phyloP scores from a whole-genome alignment of 2,797 vertebrate genomes.

The Myoxocephalus aenaeus region DNA sequence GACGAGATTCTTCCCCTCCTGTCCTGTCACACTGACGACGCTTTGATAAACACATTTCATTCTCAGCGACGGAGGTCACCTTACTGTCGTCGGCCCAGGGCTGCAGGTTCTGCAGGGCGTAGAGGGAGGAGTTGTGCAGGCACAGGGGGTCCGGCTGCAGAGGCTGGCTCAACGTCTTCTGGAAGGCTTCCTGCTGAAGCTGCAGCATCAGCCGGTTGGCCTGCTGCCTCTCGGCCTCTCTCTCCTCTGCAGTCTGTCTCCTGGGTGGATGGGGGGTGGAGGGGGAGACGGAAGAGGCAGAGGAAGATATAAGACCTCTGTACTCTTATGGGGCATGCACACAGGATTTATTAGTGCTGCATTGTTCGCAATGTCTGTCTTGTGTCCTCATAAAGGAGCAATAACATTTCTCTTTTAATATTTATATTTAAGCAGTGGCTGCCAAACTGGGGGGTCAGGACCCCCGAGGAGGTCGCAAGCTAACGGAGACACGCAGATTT shows the following conservation, averaged over 20 bases:
- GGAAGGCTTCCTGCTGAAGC: conserved; percentile 97
- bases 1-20: conserved; percentile 48
- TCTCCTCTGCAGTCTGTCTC: conserved; percentile 97
- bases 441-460: not conserved
- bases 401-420: not conserved
- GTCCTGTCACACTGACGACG: conserved; percentile 53
- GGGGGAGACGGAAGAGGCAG: conserved; percentile 23
- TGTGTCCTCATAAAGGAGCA: not conserved
- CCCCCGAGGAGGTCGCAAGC: not conserved
- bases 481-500: not conserved
- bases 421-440: not conserved
- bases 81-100: conserved; percentile 98
- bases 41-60: conserved; percentile 41
- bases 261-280: conserved; percentile 78
- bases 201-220: conserved; percentile 97
- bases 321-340: not conserved
- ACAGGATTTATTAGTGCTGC: not conserved
- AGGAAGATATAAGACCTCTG: conserved; percentile 30
- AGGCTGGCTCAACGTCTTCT: conserved; percentile 93
- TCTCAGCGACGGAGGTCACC: conserved; percentile 85
- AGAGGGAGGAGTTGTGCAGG: conserved; percentile 98
- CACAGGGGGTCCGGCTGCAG: conserved; percentile 96
- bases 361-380: not conserved
- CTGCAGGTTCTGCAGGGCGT: conserved; percentile 98
- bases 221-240: conserved; percentile 96